A percentile compares a stretch with the other conserved stretches of the same genome.
These are phyloP conservation scores for Anas platyrhynchos DNA, from an alignment of 2,113 vertebrate species.

Conservation along the genomic window DNA sequence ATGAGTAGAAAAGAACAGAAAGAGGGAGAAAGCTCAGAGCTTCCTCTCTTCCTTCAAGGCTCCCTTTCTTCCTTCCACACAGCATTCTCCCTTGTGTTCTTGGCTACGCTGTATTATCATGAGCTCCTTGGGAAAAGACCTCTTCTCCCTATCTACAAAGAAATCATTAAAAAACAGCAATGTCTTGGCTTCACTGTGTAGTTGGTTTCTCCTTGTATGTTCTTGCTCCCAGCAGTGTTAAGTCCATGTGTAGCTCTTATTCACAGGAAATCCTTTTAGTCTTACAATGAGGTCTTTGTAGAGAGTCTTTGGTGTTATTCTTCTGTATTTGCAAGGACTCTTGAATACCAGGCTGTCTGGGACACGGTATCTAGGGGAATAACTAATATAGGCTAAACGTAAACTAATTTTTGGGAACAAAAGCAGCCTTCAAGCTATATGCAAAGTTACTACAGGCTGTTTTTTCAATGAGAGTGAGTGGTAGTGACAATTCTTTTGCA, in stretches of 20 bases:
- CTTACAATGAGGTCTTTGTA: conserved; percentile 62
- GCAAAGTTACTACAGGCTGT: conserved; percentile 52
- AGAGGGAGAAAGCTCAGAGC: conserved; percentile 11
- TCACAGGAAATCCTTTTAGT: conserved; percentile 70
- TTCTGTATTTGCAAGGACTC: conserved; percentile 61
- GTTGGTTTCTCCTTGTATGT: conserved; percentile 65
- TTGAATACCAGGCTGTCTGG: conserved; percentile 47
- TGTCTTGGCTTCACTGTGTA: conserved; percentile 41
- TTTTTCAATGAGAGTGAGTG: conserved; percentile 43
- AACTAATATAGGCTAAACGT: conserved; percentile 57
- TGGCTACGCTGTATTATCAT: conserved; percentile 3
- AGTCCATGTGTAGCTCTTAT: conserved; percentile 66
- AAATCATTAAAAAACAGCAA: conserved; percentile 46
- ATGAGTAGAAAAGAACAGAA: conserved; percentile 26
- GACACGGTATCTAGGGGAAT: conserved; percentile 43
- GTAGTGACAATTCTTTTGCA: conserved; percentile 60
- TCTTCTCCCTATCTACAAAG: conserved; percentile 53
- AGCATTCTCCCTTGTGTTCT: conserved; percentile 42
- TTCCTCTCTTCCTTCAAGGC: conserved; percentile 35
- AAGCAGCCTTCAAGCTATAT: conserved; percentile 56
- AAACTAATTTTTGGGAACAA: conserved; percentile 69
- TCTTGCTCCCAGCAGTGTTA: conserved; percentile 67
- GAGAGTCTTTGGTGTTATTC: conserved; percentile 63
- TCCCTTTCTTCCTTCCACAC: conserved; percentile 8
- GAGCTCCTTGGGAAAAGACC: conserved; percentile 61